Percentiles rank a stretch among this genome's conserved stretches.
These are phyloP conservation scores for Scaptomyza montana DNA, from an alignment of 1,140 invertebrate species.

Conservation along the genomic window DNA sequence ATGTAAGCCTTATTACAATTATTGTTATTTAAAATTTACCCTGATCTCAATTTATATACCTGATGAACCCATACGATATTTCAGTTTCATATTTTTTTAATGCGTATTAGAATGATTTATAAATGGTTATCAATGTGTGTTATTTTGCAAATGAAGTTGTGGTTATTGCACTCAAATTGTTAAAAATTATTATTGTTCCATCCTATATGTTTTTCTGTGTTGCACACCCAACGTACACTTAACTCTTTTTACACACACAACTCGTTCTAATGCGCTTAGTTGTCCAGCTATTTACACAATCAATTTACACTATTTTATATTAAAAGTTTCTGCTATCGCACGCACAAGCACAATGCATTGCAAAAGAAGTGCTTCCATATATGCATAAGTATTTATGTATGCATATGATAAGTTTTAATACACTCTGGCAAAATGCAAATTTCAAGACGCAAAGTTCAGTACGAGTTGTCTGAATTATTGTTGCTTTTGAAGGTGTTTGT, in stretches of 20 bases:
- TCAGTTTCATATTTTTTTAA: conserved; percentile 59
- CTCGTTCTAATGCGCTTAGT: conserved; percentile 63
- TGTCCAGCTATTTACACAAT: conserved; percentile 30
- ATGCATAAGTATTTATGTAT: neutral
- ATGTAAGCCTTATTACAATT: neutral
- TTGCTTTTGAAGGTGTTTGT: conserved; percentile 70
- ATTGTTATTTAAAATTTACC: conserved; percentile 12
- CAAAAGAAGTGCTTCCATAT: conserved; percentile 43
- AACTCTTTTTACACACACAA: conserved; percentile 6
- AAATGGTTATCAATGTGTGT: conserved; percentile 1
- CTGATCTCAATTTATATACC: conserved; percentile 23
- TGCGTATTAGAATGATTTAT: conserved; percentile 48
- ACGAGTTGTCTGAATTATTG: conserved; percentile 79
- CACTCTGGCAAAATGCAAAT: conserved; percentile 75
- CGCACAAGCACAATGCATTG: conserved; percentile 81
- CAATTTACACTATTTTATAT: conserved; percentile 39
- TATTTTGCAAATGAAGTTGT: conserved; percentile 26
- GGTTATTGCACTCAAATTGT: conserved; percentile 26
- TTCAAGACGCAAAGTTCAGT: conserved; percentile 74
- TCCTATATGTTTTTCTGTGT: conserved; percentile 13
- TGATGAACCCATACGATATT: neutral
- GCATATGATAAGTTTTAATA: conserved; percentile 1
- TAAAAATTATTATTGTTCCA: neutral
- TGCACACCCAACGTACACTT: conserved; percentile 4
- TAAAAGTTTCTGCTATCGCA: conserved; percentile 63